phyloP scores from a whole-genome alignment of 2,888 invertebrate genomes.

The Heliconius erato region DNA sequence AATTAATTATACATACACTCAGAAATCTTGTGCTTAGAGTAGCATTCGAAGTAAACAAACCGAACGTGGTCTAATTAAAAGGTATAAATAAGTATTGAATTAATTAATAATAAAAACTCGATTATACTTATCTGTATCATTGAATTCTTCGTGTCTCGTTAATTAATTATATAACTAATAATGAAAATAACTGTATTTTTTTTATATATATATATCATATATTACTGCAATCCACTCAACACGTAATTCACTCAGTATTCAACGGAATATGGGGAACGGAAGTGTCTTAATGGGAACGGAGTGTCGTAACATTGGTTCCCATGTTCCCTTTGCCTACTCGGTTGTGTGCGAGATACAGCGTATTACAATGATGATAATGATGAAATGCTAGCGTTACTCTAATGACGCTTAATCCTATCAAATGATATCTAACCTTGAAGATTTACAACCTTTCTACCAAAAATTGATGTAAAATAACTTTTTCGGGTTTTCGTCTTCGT shows the following conservation, averaged over 20 bases:
- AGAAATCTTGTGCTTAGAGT: conserved; percentile 14
- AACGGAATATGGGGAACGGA: too few relatives aligned
- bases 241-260: too few relatives aligned
- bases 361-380: too few relatives aligned
- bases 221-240: too few relatives aligned
- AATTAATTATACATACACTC: background rate
- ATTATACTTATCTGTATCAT: background rate
- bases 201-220: background rate
- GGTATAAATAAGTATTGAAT: background rate
- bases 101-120: conserved; percentile 12
- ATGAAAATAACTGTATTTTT: background rate
- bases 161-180: background rate
- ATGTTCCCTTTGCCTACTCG: too few relatives aligned
- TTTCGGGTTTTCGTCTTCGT: background rate
- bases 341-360: too few relatives aligned
- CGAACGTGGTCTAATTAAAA: conserved; percentile 13
- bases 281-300: too few relatives aligned
- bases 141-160: conserved; percentile 17
- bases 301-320: too few relatives aligned
- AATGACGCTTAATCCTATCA: background rate
- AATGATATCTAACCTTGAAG: background rate
- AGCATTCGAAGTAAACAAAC: conserved; percentile 11
- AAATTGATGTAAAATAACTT: background rate
- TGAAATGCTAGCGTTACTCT: background rate
- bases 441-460: background rate